Base-by-base conservation (phyloP, 2,888 invertebrate species). In the Epirrhoe alternata region DNA sequence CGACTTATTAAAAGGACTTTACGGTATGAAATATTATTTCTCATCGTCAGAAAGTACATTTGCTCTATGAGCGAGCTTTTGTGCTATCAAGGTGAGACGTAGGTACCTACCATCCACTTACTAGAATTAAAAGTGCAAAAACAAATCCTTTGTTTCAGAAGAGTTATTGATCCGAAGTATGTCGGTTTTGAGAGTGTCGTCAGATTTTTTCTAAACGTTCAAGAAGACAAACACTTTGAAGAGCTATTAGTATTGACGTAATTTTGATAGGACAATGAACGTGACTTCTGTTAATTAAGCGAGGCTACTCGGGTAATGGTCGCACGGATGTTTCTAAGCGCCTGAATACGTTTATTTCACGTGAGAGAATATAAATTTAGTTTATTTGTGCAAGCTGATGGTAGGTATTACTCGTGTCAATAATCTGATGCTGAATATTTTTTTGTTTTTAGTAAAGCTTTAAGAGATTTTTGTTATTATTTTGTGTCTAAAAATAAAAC, bases 331-430 rank as follows among this genome's bases (percentile, higher is more conserved):
- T 68, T 53, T 67, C 67, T 63, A 73, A 77, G 75, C 70, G 74
- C 68, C 72, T 74, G 64, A 76, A 76, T 79, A 73, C 61, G 77
- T 74, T 72, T 74, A 79, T 74, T 74, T 75, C 68, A 78, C 77
- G 79, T 78, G 75, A 77, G 80, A 71, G 75, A 71, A 74, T 77
- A 80, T 79, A 80, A 78, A 81, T 82, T 74, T 72, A 63, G 64
- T 33, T 47, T 49, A 61, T 49, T 16, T 6, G 50, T 55, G 14
- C 16, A 33, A 33, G 24, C 47, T 35, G 30, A 35, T 54, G 33
- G 33, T 49, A 45, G 0, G 33, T 50, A 33, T 5, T 58, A 33
- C 17, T n/a, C 1, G 8, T 42, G 38, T 42, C 38, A 42, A 42
- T 42, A 42, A 42, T 42, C 8, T 7, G 38, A 42, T 42, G 38